Evolutionary conservation across 2,888 invertebrate species (phyloP).

Genomic region (Anticlea derivata): DNA sequence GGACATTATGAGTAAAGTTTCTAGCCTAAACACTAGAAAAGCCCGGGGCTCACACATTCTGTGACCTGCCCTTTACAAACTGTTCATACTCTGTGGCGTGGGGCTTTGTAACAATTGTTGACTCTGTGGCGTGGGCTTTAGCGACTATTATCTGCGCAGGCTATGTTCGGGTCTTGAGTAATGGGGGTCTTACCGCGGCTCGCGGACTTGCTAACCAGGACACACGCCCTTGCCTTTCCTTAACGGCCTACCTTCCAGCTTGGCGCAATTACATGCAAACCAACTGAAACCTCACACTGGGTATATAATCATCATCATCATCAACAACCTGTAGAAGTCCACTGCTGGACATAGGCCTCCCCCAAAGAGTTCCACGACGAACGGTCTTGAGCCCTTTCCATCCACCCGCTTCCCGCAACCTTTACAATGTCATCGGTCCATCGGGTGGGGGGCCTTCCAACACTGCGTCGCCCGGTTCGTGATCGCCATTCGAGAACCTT

Average conservation of each 20-base stretch:
- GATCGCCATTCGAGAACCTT: no score
- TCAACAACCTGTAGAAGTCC: no score
- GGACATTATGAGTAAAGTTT: constrained; percentile 33
- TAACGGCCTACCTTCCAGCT: background rate
- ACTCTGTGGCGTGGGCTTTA: constrained; percentile 2
- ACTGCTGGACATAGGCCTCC: no score
- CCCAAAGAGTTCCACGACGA: no score
- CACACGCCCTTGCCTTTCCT: background rate
- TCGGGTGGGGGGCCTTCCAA: no score
- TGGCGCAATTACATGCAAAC: background rate
- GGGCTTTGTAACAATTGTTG: background rate
- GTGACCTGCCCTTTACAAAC: background rate
- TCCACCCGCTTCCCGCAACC: no score
- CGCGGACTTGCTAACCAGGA: constrained; percentile 1
- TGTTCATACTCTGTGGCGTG: background rate
- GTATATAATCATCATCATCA: background rate
- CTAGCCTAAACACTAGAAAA: constrained; percentile 8
- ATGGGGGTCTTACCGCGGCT: constrained; percentile 3
- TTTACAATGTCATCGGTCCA: no score
- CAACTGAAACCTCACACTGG: background rate
- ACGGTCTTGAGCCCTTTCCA: no score
- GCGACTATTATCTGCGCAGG: background rate
- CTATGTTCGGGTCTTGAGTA: constrained; percentile 9
- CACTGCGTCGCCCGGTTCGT: no score
- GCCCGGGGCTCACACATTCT: background rate